Evolutionary conservation across 1,140 invertebrate genomes (phyloP), one percentile per base, ranked within the genome.

Genomic region (Physella acuta): DNA sequence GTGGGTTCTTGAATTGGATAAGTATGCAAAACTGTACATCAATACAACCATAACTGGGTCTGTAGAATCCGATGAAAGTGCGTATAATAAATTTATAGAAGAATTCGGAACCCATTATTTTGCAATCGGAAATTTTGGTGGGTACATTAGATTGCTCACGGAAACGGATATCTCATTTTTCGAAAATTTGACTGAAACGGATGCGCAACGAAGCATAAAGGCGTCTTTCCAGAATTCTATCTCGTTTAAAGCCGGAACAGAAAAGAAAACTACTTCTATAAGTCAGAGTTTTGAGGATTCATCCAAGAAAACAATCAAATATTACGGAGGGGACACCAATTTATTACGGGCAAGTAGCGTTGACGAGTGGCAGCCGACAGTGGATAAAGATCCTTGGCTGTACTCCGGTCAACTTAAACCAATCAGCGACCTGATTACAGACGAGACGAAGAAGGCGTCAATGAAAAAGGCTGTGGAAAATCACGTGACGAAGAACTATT

Each of bases 81-180:
- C 59, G 3, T 73, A 73, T 39, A 44, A 62, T 3, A 39, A 26
- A 20, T 71, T 74, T 59, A 74, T 74, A 3, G 24, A 65, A 1
- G 20, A 63, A 11, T 74, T 68, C 51, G 73, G 73, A 5, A 74
- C 70, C 2, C 73, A 74, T 49, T 68, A 71, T 31, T 74, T 74
- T 36, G 4, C 49, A 8, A 61, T 31, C 17, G 69, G n/a, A 5
- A 64, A 68, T 4, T 74, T 71, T 44, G 73, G 73, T 8, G 72
- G 72, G 16, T 24, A 63, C 17, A 64, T 74, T 26, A 34, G 51
- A 24, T 20, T 61, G 3, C 3, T 37, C 3, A n/a, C 60, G 0
- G 70, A 71, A 39, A 74, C 73, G 17, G 51, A n/a, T 8, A 31
- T 44, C n/a, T 16, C 4, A 2, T 71, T 68, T 39, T 71, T 56